A percentile compares a stretch with the other conserved stretches of the same genome.
Evolutionary conservation across 30 jellyfish, hydroid and myxozoan species (phyloP).

Genomic region (Pelagia noctiluca): DNA sequence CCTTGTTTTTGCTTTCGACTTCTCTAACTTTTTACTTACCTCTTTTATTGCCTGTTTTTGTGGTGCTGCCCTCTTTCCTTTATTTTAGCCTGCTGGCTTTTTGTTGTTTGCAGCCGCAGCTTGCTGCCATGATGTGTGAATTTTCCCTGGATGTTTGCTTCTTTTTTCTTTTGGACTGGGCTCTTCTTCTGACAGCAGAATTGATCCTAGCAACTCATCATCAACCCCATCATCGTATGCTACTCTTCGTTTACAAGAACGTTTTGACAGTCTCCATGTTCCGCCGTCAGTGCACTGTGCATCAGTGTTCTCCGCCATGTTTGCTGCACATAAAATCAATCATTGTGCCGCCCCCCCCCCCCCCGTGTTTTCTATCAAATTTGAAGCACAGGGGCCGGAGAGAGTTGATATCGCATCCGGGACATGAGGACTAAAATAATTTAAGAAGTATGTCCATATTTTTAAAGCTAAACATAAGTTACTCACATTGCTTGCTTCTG

Average conservation of each 20-base stretch:
- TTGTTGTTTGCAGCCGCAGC: not conserved
- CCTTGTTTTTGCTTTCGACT: no score
- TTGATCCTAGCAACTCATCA: constrained; percentile 1
- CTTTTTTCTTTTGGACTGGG: not conserved
- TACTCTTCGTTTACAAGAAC: not conserved
- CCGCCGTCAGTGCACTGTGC: not conserved
- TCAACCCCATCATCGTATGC: not conserved
- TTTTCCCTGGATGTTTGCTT: constrained; percentile 1
- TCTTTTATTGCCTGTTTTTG: not conserved
- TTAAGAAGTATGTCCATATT: no score
- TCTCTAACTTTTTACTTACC: not conserved
- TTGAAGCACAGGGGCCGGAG: no score
- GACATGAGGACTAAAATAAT: no score
- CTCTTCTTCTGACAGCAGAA: constrained; percentile 2
- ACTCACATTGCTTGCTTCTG: no score
- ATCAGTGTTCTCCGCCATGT: no score
- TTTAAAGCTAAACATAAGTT: no score
- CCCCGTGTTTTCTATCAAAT: no score
- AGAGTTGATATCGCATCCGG: no score
- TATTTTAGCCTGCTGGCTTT: not conserved
- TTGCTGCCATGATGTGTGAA: not conserved
- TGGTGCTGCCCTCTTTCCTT: not conserved
- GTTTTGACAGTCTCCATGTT: not conserved
- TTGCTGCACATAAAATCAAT: not conserved
- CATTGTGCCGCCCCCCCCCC: no score